Conservation (phyloP, 1,140 invertebrate species). For the Cydia amplana region DNA sequence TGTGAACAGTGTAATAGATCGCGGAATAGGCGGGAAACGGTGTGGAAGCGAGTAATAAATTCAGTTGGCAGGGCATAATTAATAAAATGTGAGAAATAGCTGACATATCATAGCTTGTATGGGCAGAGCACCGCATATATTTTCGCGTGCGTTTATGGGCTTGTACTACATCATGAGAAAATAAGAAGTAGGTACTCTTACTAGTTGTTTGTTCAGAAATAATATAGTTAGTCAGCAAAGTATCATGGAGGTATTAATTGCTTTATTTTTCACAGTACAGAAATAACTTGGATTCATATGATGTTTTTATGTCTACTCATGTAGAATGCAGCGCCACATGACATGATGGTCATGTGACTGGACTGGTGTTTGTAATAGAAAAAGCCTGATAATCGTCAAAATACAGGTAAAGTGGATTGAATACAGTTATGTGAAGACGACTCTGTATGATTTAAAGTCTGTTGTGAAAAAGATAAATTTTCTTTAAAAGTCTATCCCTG, state of each 20-base stretch:
- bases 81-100: conserved; percentile 69
- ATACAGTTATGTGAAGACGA: too few relatives aligned
- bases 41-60: conserved; percentile 38
- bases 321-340: conserved; percentile 30
- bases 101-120: conserved; percentile 62
- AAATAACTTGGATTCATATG: conserved; percentile 6
- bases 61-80: conserved; percentile 44
- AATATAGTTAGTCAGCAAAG: background rate
- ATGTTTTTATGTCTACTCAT: background rate
- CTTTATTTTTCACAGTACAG: conserved; percentile 1
- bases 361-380: conserved; percentile 9
- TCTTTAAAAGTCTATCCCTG: too few relatives aligned
- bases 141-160: conserved; percentile 59
- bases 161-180: conserved; percentile 49
- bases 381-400: background rate
- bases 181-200: conserved; percentile 36
- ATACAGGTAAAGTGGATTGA: too few relatives aligned
- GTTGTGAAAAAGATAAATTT: too few relatives aligned
- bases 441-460: too few relatives aligned
- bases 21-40: conserved; percentile 34
- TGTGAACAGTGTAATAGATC: conserved; percentile 43
- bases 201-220: conserved; percentile 15
- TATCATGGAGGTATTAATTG: background rate
- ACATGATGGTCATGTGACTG: too few relatives aligned
- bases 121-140: conserved; percentile 46